These are phyloP conservation scores for Bugula neritina DNA, from an alignment of 2,888 invertebrate species.

Conservation along the genomic window DNA sequence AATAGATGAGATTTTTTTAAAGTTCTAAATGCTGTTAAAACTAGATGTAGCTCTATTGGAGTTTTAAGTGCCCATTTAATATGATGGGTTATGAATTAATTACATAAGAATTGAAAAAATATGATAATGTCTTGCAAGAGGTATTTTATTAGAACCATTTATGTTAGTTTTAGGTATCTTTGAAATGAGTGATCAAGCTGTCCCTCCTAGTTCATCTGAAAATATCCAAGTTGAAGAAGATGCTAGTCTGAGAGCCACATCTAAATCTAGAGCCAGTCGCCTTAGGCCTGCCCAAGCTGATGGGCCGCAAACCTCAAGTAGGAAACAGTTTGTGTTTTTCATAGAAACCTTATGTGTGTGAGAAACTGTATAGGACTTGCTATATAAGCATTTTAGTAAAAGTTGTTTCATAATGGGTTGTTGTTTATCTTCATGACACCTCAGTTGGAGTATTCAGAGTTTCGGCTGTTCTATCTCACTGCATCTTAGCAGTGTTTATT, in stretches of 20 bases:
- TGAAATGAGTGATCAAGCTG: conserved; percentile 10
- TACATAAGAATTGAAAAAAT: too few relatives aligned
- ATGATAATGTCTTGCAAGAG: background rate
- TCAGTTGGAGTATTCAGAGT: too few relatives aligned
- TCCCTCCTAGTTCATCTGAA: background rate
- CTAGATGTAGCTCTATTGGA: background rate
- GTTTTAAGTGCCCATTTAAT: background rate
- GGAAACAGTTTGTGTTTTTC: too few relatives aligned
- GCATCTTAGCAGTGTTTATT: too few relatives aligned
- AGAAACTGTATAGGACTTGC: too few relatives aligned
- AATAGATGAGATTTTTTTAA: too few relatives aligned
- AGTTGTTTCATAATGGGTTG: too few relatives aligned
- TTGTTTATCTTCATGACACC: too few relatives aligned
- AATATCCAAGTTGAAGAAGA: conserved; percentile 14
- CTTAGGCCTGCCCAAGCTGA: background rate
- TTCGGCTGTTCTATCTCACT: too few relatives aligned
- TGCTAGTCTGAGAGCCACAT: background rate
- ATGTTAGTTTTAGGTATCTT: background rate
- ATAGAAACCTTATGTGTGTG: too few relatives aligned
- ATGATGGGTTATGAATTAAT: background rate
- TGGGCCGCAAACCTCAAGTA: background rate
- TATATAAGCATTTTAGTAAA: too few relatives aligned
- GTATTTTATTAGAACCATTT: background rate
- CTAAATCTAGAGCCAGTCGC: background rate
- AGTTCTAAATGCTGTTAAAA: too few relatives aligned